Base-by-base conservation (phyloP, 53 echinoderm and acorn worm genomes). In the Hippasteria phrygiana region DNA sequence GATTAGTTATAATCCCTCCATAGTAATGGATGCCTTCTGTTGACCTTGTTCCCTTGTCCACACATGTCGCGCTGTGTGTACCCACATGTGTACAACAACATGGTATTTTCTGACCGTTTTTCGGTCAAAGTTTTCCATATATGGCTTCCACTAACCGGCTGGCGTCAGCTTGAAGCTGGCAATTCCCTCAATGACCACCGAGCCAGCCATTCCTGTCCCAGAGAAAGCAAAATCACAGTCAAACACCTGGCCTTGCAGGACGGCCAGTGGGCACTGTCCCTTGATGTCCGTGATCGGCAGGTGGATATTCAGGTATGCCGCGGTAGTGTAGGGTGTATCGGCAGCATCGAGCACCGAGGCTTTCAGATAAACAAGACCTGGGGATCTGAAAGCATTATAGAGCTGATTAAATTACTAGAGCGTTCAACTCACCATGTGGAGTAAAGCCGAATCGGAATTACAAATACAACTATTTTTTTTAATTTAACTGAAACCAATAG, bases 171-270 rank as follows among this genome's bases (percentile, higher is more conserved):
- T 83, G 13, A 67, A 69, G 34, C 35, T 83, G 18, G 43, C 45
- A 3, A 83, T 83, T 20, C 36, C 83, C 50, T 83, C 67, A 34
- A 83, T 83, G 83, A 32, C 46, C 8, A 67, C 24, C n/a, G 34
- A 20, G 62, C 47, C 83, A 2, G 8, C 4, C 67, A 69, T 69
- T 45, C 70, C 70, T 0, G 69, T 48, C 31, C 83, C 83, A 35
- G 11, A 67, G 8, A 33, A 43, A 16, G 45, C 24, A 11, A 83
- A 83, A 11, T 83, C 70, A 34, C 67, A 83, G 37, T 69, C 34
- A 10, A 83, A 83, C 31, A 1, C 46, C 66, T 22, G 9, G 2
- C 69, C 83, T 47, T n/a, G 46, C 33, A 46, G 13, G 32, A 83
- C 83, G 26, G 20, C 83, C 3, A 46, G 3, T 33, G 83, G 83